A percentile compares a stretch with the other conserved stretches of the same genome.
phyloP scores from a whole-genome alignment of 1,140 invertebrate genomes.

The Caenorhabditis latens region DNA sequence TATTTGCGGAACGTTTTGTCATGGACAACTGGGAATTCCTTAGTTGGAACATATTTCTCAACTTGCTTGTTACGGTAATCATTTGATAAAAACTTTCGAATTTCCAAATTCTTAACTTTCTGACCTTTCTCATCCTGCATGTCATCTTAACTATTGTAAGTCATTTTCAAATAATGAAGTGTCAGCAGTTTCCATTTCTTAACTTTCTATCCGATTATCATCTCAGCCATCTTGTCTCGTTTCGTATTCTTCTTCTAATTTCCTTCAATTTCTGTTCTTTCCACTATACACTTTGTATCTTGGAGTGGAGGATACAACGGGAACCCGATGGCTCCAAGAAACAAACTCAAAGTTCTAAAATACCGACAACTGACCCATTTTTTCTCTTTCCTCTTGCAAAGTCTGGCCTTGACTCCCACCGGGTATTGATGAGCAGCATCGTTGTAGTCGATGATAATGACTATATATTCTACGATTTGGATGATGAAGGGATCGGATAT shows the following conservation, averaged over 20 bases:
- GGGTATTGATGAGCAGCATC: slow-evolving; percentile 21
- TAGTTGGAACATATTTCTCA: too few relatives aligned
- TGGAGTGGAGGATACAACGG: background rate
- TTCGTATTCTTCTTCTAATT: background rate
- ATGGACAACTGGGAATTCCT: too few relatives aligned
- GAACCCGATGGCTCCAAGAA: background rate
- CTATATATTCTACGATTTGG: background rate
- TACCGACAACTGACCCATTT: slow-evolving; percentile 15
- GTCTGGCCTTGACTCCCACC: background rate
- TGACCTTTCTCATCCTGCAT: too few relatives aligned
- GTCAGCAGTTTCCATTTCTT: too few relatives aligned
- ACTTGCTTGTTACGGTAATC: too few relatives aligned
- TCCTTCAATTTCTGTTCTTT: background rate
- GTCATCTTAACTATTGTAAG: too few relatives aligned
- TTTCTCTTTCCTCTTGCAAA: slow-evolving; percentile 3
- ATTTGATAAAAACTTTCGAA: too few relatives aligned
- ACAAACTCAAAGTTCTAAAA: background rate
- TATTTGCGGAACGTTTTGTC: too few relatives aligned
- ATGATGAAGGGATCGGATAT: background rate
- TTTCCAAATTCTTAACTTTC: too few relatives aligned
- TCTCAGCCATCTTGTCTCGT: background rate
- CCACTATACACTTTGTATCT: slow-evolving; percentile 51
- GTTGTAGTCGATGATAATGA: slow-evolving; percentile 34
- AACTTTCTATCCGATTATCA: slow-evolving; percentile 4
- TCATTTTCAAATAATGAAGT: too few relatives aligned